Evolutionary conservation across 2,113 vertebrate genomes (phyloP), one percentile per base, ranked within the genome.

Genomic region (Oreochromis niloticus): DNA sequence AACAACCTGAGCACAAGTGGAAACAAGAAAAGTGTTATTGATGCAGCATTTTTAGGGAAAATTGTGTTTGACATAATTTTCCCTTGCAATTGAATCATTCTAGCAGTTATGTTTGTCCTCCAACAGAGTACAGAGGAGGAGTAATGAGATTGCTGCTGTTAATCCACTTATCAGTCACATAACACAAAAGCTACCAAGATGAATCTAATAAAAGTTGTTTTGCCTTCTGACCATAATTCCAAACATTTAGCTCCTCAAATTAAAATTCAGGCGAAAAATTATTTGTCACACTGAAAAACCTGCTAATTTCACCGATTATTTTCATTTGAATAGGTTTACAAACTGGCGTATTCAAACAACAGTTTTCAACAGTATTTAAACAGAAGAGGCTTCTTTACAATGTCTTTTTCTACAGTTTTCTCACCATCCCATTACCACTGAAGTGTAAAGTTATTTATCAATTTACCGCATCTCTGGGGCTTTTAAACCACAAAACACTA

Each of bases 1-100:
- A 99, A 98, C 80, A 99, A 96, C 92, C 98, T 99, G 95, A 2
- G 12, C 82, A 92, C 71, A 46, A 82, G 90, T 32, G 68, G 17
- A n/a, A 52, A 14, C 27, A 22, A 87, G 46, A 46, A 3, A 9
- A 84, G 4, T 16, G 59, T 63, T 55, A 48, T 2, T 13, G 39
- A 17, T 68, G 63, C 39, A 46, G 32, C 1, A 80, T 80, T 34
- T 79, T 4, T 9, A 32, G 27, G 11, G 4, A 16, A 34, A 80
- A 22, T 80, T 75, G 24, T 48, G 9, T 48, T 30, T 11, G 24
- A 75, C 14, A 17, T 48, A 48, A 52, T 48, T 48, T 73, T 16
- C 27, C 22, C 1, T 46, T 30, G 41, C 22, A 73, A 0, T 17
- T 46, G 68, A 73, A 75, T 27, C 4, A 4, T 75, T 48, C 68